Percentiles rank a stretch among this genome's conserved stretches.
Conservation (phyloP, 2,888 invertebrate genomes). For the Choreutis nemorana region DNA sequence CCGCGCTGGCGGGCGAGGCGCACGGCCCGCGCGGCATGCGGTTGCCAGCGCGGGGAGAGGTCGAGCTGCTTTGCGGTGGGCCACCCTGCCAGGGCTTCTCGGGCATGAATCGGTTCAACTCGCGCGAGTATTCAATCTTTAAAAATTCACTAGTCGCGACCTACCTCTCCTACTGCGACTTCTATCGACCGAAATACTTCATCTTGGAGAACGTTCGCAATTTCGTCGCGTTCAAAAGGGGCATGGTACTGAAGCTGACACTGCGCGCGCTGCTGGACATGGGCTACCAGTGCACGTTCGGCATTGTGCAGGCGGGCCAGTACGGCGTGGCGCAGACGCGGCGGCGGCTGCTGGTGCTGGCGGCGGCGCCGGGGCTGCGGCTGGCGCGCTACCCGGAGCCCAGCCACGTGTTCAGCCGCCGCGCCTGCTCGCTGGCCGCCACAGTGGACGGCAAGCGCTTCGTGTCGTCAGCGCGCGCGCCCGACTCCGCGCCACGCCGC, state of each 20-base stretch:
- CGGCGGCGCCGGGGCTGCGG: conserved; percentile 80
- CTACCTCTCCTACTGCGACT: conserved; percentile 85
- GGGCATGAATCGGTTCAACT: conserved; percentile 89
- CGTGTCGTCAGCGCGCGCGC: conserved; percentile 66
- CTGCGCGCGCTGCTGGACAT: conserved; percentile 78
- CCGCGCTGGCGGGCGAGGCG: conserved; percentile 70
- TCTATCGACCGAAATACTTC: conserved; percentile 83
- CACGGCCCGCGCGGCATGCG: conserved; percentile 57
- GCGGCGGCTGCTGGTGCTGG: conserved; percentile 78
- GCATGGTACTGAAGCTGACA: conserved; percentile 82
- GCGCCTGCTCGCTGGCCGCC: conserved; percentile 67
- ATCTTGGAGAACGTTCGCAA: conserved; percentile 87
- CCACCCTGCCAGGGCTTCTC: conserved; percentile 92
- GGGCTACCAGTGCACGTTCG: conserved; percentile 89
- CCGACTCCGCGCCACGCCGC: conserved; percentile 76
- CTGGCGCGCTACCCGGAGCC: conserved; percentile 84
- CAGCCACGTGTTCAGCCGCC: conserved; percentile 76
- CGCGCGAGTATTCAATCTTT: conserved; percentile 82
- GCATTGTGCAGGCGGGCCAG: conserved; percentile 85
- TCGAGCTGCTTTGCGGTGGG: conserved; percentile 85
- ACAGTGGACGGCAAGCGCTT: conserved; percentile 56
- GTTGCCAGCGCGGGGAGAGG: conserved; percentile 79
- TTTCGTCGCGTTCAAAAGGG: conserved; percentile 83
- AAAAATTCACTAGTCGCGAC: conserved; percentile 87
- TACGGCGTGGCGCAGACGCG: conserved; percentile 87